Percentiles rank a stretch among this genome's conserved stretches.
These are phyloP conservation scores for Bimastos eiseni DNA, from an alignment of 2,888 invertebrate species.

Conservation along the genomic window DNA sequence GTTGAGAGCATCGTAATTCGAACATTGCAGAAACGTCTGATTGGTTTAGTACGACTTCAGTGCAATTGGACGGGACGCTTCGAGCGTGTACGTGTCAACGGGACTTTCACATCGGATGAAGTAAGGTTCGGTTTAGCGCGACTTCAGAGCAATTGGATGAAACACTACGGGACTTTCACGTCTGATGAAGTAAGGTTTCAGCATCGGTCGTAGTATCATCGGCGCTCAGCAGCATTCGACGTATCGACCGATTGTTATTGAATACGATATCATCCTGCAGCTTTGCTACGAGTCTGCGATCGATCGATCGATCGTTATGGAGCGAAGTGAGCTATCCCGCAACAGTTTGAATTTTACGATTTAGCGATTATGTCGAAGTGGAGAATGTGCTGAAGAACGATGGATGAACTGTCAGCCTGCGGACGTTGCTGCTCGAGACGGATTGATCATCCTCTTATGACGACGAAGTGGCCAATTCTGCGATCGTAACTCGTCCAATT, in stretches of 20 bases:
- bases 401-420: neutral
- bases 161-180: neutral
- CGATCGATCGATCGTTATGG: neutral
- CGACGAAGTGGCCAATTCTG: neutral
- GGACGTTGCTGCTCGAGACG: neutral
- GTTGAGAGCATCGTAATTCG: neutral
- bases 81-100: too few species aligned
- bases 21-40: neutral
- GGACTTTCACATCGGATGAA: too few species aligned
- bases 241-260: neutral
- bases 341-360: neutral
- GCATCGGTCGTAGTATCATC: neutral
- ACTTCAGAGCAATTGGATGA: neutral
- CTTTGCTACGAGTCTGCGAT: neutral
- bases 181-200: neutral
- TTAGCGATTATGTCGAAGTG: too few species aligned
- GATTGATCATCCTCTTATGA: neutral
- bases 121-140: neutral
- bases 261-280: neutral
- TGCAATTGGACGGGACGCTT: neutral
- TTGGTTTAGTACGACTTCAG: neutral
- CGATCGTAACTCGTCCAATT: too few species aligned
- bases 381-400: neutral
- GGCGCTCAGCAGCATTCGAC: neutral
- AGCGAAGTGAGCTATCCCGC: neutral